Percentiles rank a stretch among this genome's conserved stretches.
These are phyloP conservation scores for Adelges cooleyi DNA, from an alignment of 1,140 invertebrate species.

Conservation along the genomic window DNA sequence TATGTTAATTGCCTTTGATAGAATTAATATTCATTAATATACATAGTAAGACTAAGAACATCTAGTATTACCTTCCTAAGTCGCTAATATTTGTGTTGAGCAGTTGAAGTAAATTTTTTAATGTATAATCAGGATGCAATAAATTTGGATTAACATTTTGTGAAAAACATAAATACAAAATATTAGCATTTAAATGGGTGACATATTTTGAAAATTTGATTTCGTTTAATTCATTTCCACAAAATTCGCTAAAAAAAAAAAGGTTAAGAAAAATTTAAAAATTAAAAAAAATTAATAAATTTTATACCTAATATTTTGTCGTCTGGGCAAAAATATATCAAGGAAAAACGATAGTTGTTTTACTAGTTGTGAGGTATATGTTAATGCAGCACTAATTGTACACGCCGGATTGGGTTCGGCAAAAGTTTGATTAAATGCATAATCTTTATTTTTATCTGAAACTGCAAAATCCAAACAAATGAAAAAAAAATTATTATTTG, in stretches of 20 bases:
- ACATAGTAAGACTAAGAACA: too few species aligned
- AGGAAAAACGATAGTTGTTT: slow-evolving; percentile 64
- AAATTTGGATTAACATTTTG: slow-evolving; percentile 55
- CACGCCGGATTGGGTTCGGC: slow-evolving; percentile 54
- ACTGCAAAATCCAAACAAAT: slow-evolving; percentile 40
- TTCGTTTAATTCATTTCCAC: slow-evolving; percentile 52
- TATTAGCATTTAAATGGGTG: slow-evolving; percentile 65
- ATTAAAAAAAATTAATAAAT: too few species aligned
- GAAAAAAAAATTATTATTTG: slow-evolving; percentile 6
- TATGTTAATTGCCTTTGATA: too few species aligned
- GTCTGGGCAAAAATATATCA: slow-evolving; percentile 60
- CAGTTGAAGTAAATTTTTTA: slow-evolving; percentile 61
- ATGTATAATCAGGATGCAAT: slow-evolving; percentile 55
- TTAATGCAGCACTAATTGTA: slow-evolving; percentile 63
- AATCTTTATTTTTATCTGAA: slow-evolving; percentile 50
- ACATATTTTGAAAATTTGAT: slow-evolving; percentile 62
- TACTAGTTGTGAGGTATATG: slow-evolving; percentile 70
- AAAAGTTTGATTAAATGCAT: slow-evolving; percentile 43
- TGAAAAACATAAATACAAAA: slow-evolving; percentile 67
- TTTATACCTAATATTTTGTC: slow-evolving; percentile 57
- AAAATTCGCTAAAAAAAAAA: slow-evolving; percentile 57
- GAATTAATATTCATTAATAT: too few species aligned
- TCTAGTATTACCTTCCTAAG: slow-evolving; percentile 49
- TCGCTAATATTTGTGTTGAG: slow-evolving; percentile 52
- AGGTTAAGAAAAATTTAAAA: not conserved